Percentiles rank a stretch among this genome's conserved stretches.
Conservation (phyloP, 92 coral and sea anemone species). For the Heteractis magnifica region DNA sequence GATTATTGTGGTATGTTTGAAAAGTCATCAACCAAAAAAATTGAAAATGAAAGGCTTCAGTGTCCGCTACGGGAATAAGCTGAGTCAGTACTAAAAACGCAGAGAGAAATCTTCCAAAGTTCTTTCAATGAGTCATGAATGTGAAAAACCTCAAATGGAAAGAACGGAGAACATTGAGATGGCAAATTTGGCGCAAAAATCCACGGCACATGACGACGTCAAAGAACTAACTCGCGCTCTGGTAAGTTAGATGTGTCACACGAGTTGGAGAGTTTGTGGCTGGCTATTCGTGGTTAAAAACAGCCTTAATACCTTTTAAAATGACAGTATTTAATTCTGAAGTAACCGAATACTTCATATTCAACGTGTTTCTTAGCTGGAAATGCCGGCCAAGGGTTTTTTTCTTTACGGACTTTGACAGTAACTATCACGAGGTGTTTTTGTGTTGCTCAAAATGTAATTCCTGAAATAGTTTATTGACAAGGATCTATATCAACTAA, state of each 20-base stretch:
- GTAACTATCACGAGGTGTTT: background rate
- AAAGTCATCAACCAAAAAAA: slow-evolving; percentile 7
- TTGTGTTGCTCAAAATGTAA: background rate
- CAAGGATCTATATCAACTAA: background rate
- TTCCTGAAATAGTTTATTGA: slow-evolving; percentile 16
- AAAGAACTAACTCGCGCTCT: slow-evolving; percentile 28
- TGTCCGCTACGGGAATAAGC: slow-evolving; percentile 4
- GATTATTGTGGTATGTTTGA: slow-evolving; percentile 5
- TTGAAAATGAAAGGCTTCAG: slow-evolving; percentile 1
- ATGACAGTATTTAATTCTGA: background rate
- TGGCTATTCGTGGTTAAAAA: slow-evolving; percentile 4
- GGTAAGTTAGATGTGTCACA: slow-evolving; percentile 18
- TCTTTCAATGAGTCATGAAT: slow-evolving; percentile 21
- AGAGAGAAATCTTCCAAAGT: background rate
- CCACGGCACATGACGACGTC: slow-evolving; percentile 12
- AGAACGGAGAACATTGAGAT: slow-evolving; percentile 9
- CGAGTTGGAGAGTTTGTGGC: background rate
- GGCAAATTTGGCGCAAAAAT: slow-evolving; percentile 10
- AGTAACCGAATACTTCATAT: background rate
- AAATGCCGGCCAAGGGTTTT: background rate
- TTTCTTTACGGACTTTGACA: background rate
- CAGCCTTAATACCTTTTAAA: background rate
- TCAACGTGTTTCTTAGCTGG: background rate
- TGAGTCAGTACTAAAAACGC: background rate
- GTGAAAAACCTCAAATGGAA: slow-evolving; percentile 15